Evolutionary conservation across 2,888 invertebrate species (phyloP).

Genomic region (Netelia melanura): DNA sequence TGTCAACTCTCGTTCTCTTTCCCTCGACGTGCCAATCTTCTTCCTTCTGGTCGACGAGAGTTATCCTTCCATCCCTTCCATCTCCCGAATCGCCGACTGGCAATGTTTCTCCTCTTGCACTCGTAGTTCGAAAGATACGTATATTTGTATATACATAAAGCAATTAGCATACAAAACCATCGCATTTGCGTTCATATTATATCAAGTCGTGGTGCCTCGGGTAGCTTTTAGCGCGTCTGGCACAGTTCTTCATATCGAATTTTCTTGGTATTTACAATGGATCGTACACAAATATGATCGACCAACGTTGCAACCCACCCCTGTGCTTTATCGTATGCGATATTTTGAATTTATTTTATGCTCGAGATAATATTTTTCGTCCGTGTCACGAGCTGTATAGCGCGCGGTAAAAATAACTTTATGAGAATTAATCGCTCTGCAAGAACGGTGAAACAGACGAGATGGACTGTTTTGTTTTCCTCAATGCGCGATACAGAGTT

Average conservation of each 20-base stretch:
- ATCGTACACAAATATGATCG: not conserved
- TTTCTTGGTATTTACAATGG: slow-evolving; percentile 59
- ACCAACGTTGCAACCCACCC: not conserved
- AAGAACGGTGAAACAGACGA: slow-evolving; percentile 12
- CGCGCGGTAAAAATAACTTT: slow-evolving; percentile 20
- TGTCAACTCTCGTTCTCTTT: slow-evolving; percentile 26
- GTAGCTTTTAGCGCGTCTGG: slow-evolving; percentile 33
- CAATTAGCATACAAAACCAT: slow-evolving; percentile 80
- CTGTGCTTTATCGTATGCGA: not conserved
- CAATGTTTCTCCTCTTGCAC: slow-evolving; percentile 43
- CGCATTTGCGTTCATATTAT: slow-evolving; percentile 79
- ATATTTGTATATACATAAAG: slow-evolving; percentile 60
- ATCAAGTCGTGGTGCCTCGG: slow-evolving; percentile 50
- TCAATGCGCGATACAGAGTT: slow-evolving; percentile 7
- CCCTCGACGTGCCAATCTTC: slow-evolving; percentile 36
- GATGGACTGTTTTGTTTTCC: not conserved
- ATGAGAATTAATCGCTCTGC: slow-evolving; percentile 30
- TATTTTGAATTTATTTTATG: not conserved
- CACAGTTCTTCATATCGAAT: slow-evolving; percentile 71
- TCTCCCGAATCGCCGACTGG: slow-evolving; percentile 68
- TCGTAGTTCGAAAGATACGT: slow-evolving; percentile 69
- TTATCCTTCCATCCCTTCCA: slow-evolving; percentile 75
- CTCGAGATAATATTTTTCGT: not conserved
- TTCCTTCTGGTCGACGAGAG: slow-evolving; percentile 60
- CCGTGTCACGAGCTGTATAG: not conserved